phyloP scores from a whole-genome alignment of 1,140 invertebrate genomes.

The Euschistus heros region DNA sequence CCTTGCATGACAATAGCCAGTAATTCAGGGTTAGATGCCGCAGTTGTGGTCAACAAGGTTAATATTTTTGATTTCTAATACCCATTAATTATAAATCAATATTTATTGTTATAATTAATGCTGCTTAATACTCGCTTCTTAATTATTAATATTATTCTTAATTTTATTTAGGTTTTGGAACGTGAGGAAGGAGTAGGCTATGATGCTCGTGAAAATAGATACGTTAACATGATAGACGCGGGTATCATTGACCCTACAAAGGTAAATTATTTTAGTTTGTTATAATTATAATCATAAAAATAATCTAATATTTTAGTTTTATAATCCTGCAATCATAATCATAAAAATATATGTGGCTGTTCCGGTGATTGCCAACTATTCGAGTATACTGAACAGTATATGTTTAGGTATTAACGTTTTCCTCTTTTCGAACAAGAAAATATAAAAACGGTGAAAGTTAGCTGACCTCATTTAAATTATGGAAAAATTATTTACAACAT shows the following conservation, averaged over 20 bases:
- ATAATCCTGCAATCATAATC: no score
- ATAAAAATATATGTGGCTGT: no score
- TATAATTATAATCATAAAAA: background rate
- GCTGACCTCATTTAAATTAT: no score
- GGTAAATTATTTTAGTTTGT: constrained; percentile 30
- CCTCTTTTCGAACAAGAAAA: no score
- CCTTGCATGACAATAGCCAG: background rate
- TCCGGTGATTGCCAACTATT: no score
- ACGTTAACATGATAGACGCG: constrained; percentile 50
- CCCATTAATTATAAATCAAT: no score
- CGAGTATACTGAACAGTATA: no score
- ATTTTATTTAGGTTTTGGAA: constrained; percentile 19
- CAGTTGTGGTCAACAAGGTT: constrained; percentile 2
- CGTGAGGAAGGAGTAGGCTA: constrained; percentile 43
- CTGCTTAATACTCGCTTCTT: background rate
- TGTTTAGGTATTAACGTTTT: no score
- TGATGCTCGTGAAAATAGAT: constrained; percentile 50
- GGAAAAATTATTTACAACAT: no score
- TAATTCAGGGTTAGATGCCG: constrained; percentile 29
- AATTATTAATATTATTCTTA: background rate
- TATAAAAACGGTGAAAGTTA: no score
- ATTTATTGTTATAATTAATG: background rate
- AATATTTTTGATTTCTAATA: no score
- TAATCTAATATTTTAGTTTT: no score
- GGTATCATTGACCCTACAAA: constrained; percentile 66